These are phyloP conservation scores for Galeopterus variegatus DNA, from an alignment of 2,113 vertebrate species.

Conservation along the genomic window DNA sequence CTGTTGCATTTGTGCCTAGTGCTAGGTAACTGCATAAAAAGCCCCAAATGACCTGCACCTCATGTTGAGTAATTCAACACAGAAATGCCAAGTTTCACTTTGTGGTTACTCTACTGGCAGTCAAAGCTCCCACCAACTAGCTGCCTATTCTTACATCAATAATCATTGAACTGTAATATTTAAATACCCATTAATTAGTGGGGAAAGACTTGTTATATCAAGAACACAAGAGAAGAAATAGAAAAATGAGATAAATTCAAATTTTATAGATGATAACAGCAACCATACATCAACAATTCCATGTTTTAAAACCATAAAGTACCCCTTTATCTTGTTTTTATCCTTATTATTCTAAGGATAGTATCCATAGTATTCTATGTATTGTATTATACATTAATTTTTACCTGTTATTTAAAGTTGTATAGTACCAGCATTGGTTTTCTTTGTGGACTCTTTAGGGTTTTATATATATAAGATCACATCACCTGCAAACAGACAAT, in stretches of 20 bases:
- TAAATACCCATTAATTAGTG: neutral
- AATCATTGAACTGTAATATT: neutral
- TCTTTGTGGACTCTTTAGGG: neutral
- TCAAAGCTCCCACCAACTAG: neutral
- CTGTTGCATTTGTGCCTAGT: too few relatives aligned
- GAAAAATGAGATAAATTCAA: neutral
- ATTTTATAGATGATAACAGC: neutral
- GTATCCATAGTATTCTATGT: too few relatives aligned
- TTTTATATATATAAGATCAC: neutral
- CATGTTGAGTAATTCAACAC: neutral
- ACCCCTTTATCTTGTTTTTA: neutral
- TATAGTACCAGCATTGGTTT: neutral
- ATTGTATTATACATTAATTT: neutral
- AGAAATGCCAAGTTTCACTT: neutral
- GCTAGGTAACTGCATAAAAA: neutral
- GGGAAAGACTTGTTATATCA: neutral
- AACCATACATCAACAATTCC: neutral
- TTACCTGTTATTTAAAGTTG: neutral
- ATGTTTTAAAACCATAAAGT: neutral
- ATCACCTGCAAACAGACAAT: neutral
- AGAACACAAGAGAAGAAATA: neutral
- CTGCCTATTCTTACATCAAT: neutral
- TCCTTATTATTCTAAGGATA: neutral
- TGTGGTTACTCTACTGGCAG: neutral
- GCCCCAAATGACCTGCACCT: neutral